phyloP scores from a whole-genome alignment of 2,888 invertebrate species.

The Mimas tiliae region DNA sequence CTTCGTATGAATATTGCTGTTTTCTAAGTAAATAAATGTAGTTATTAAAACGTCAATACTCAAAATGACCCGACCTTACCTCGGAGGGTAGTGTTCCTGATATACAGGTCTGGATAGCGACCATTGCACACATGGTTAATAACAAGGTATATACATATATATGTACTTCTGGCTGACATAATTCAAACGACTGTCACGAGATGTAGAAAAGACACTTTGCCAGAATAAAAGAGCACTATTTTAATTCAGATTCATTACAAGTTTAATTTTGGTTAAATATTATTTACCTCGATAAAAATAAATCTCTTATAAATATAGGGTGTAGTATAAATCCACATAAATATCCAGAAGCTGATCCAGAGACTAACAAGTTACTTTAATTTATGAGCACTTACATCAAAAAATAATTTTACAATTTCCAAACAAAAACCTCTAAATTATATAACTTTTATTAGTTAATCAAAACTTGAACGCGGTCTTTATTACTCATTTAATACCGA shows the following conservation, averaged over 20 bases:
- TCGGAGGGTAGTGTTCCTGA: no score
- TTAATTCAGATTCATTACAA: no score
- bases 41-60: background rate
- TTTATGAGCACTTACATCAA: background rate
- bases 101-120: no score
- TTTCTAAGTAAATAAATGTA: background rate
- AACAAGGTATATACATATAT: no score
- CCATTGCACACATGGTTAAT: no score
- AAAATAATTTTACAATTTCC: background rate
- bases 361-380: background rate
- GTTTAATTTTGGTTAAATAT: background rate
- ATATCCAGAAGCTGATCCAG: background rate
- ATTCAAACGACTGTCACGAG: no score
- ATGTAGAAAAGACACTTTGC: no score
- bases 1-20: background rate
- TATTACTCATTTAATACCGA: conserved; percentile 1
- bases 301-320: background rate
- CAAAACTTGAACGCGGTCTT: background rate
- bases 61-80: no score
- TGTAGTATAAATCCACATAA: background rate
- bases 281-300: background rate
- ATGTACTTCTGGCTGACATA: no score
- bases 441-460: conserved; percentile 11
- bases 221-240: no score
- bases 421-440: background rate